Conservation (phyloP, 2,888 invertebrate genomes). For the Kryphioiulus occultus region DNA sequence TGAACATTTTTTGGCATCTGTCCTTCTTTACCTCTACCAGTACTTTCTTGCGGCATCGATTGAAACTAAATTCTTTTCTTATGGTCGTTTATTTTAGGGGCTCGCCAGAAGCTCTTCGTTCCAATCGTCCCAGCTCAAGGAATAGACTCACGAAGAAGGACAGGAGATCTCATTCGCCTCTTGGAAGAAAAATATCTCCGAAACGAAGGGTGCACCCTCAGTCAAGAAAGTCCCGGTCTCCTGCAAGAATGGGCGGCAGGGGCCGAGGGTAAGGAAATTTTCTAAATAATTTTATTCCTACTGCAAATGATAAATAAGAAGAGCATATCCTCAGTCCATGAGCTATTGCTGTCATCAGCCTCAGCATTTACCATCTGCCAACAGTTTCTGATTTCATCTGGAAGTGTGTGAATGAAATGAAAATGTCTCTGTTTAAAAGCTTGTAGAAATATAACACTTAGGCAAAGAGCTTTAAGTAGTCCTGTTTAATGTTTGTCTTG, state of each 20-base stretch:
- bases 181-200: constrained; percentile 28
- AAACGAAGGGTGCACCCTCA: neutral
- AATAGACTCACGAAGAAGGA: neutral
- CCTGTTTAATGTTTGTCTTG: too few relatives aligned
- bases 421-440: too few relatives aligned
- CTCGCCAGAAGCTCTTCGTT: constrained; percentile 3
- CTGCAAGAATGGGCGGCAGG: neutral
- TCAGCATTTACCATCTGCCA: neutral
- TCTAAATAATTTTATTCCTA: neutral
- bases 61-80: neutral
- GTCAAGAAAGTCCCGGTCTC: constrained; percentile 38
- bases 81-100: neutral
- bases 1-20: neutral
- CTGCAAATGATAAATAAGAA: neutral
- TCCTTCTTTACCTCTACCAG: neutral
- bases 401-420: neutral
- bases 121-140: neutral
- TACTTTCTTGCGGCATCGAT: neutral
- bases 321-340: neutral
- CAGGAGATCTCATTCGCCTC: constrained; percentile 35
- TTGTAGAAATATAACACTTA: too few relatives aligned
- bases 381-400: constrained; percentile 11
- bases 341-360: neutral
- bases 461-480: too few relatives aligned
- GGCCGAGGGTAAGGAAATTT: constrained; percentile 9